Evolutionary conservation across 2,797 vertebrate species (phyloP), one percentile per base, ranked within the genome.

Genomic region (Alca torda): DNA sequence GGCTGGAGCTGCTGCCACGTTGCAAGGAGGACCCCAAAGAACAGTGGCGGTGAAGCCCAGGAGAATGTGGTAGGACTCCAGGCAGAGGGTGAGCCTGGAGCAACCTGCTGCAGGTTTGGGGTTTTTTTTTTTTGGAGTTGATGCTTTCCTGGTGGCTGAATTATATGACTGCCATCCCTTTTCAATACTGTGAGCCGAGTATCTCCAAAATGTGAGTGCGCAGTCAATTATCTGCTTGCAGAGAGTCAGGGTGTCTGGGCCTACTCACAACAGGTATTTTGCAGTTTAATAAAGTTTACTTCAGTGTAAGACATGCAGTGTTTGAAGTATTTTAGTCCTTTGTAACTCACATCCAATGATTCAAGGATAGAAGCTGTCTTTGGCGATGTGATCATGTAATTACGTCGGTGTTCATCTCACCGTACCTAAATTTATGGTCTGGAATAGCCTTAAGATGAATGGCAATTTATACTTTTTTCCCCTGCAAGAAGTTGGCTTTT

Each of bases 101-200:
- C n/a, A 54, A 2, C 13, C 6, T 50, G 0, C 19, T 50, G 0
- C 19, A 28, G 5, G 5, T 31, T 61, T 74, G 70, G 61, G 4
- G 57, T 3, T 45, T 67, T 70, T 37, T 37, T 37, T 45, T 31
- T 31, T 31, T 51, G 39, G 11, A 69, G 4, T 13, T 28, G 33
- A 24, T 85, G 5, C 50, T 54, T 75, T 13, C 4, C 33, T 14
- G 7, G 35, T 46, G 33, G 16, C 50, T 68, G 31, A 41, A 25
- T 41, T 68, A 0, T 4, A 4, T 4, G 50, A 11, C 51, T 78
- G 31, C 57, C 13, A 2, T 30, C 8, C 5, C 41, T 0, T 0
- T 64, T 81, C 61, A 30, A 3, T 26, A 3, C 41, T 26, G 39
- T 16, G 39, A 90, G 39, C 19, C 18, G 14, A 0, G 0, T 13